Evolutionary conservation across 2,888 invertebrate species (phyloP), one percentile per base, ranked within the genome.

Genomic region (Arctia plantaginis): DNA sequence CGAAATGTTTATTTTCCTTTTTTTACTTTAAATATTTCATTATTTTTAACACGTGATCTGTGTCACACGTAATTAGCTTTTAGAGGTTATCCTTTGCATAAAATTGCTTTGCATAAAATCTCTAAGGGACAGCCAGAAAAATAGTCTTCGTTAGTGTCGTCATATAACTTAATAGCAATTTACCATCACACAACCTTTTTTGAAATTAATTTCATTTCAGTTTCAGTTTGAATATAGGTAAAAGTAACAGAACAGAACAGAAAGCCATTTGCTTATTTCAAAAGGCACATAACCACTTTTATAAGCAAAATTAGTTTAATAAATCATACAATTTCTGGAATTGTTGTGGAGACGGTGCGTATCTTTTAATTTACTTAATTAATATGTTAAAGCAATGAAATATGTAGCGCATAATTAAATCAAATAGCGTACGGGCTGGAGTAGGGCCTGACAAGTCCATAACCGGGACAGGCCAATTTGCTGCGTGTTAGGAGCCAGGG

Each of bases 51-150:
- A 90, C 88, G 88, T 90, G 90, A 83, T 88, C 83, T 83, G 82
- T 85, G 86, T 86, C 81, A 79, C 76, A 74, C 76, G 78, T 51
- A 8, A 51, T 88, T 86, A 86, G 91, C 90, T 92, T 91, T 92
- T 89, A 91, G 88, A 91, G 90, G 92, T 92, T 93, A 93, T 92
- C 91, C 93, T 92, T 92, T 88, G 91, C 91, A 94, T 93, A 93
- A 94, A 94, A 94, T 94, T 94, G 93, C 93, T 93, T 93, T 91
- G 92, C 92, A 93, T n/a, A n/a, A n/a, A n/a, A n/a, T 94, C 94
- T 94, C 94, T 86, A 92, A 94, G 93, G 94, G 93, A 94, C 87
- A 89, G 88, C 86, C 83, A 89, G 88, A 90, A 88, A 90, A 92
- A 92, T 87, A 88, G 90, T 90, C 89, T 91, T 90, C 88, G 89